Conservation (phyloP, 2,888 invertebrate species). For the Lasioglossum marginatum region DNA sequence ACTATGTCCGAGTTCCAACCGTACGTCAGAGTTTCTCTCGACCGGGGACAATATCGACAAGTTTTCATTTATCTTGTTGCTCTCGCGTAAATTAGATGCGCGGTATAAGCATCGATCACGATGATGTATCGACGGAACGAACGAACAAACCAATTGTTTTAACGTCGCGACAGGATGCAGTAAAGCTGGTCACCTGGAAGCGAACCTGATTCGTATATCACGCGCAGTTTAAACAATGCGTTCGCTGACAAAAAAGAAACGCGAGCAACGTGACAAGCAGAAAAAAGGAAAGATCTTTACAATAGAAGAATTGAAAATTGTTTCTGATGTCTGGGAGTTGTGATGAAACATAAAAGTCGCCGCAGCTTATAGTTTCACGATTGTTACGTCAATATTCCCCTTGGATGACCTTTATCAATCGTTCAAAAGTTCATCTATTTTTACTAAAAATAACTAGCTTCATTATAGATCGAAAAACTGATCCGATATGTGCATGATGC, state of each 20-base stretch:
- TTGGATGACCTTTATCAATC: background rate
- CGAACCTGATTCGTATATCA: background rate
- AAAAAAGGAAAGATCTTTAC: background rate
- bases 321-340: background rate
- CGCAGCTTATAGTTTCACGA: background rate
- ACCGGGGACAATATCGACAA: constrained; percentile 30
- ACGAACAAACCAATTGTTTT: constrained; percentile 9
- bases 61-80: constrained; percentile 29
- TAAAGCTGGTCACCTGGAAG: constrained; percentile 1
- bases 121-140: constrained; percentile 9
- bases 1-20: background rate
- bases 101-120: constrained; percentile 32
- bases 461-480: too few species aligned
- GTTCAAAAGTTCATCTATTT: background rate
- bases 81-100: constrained; percentile 39
- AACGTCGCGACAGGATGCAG: constrained; percentile 16
- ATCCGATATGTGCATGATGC: too few species aligned
- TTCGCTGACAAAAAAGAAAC: background rate
- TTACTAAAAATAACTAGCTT: too few species aligned
- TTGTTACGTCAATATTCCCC: background rate
- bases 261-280: background rate
- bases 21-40: background rate
- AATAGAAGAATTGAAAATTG: background rate
- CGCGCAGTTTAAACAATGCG: background rate
- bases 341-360: background rate